Conservation (phyloP, 1,140 invertebrate genomes). For the Glossosoma conforme region DNA sequence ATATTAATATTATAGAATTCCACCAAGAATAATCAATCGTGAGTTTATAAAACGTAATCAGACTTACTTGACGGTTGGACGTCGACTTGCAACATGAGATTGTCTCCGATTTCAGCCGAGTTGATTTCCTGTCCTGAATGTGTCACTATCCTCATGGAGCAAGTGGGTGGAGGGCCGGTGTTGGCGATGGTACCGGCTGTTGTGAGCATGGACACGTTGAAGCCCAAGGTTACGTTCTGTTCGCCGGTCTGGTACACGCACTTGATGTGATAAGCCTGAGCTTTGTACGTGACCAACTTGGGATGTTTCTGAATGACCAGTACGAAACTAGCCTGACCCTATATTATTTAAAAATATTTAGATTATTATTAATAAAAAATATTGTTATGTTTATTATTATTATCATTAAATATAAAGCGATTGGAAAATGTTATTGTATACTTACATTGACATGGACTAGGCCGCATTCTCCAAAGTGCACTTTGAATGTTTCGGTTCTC, state of each 20-base stretch:
- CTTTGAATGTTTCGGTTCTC: constrained; percentile 79
- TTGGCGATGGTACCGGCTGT: constrained; percentile 93
- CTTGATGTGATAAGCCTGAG: constrained; percentile 91
- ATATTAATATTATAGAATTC: no score
- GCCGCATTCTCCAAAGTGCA: constrained; percentile 86
- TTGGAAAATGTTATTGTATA: constrained; percentile 36
- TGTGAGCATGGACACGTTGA: constrained; percentile 93
- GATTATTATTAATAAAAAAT: not conserved
- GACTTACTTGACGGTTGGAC: constrained; percentile 84
- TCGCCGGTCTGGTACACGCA: constrained; percentile 92
- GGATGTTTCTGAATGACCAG: constrained; percentile 94
- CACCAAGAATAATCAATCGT: no score
- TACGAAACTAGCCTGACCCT: constrained; percentile 88
- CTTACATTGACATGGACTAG: constrained; percentile 85
- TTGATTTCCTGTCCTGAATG: constrained; percentile 81
- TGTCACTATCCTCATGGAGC: constrained; percentile 87
- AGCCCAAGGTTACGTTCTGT: constrained; percentile 87
- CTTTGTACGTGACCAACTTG: constrained; percentile 89
- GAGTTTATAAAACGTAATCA: no score
- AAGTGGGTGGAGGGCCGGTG: constrained; percentile 88
- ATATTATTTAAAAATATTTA: not conserved
- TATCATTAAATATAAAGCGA: not conserved
- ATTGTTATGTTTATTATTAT: not conserved
- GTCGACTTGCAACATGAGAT: constrained; percentile 84
- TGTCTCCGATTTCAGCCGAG: constrained; percentile 89